These are phyloP conservation scores for Chaenocephalus aceratus DNA, from an alignment of 2,113 vertebrate species.

Conservation along the genomic window DNA sequence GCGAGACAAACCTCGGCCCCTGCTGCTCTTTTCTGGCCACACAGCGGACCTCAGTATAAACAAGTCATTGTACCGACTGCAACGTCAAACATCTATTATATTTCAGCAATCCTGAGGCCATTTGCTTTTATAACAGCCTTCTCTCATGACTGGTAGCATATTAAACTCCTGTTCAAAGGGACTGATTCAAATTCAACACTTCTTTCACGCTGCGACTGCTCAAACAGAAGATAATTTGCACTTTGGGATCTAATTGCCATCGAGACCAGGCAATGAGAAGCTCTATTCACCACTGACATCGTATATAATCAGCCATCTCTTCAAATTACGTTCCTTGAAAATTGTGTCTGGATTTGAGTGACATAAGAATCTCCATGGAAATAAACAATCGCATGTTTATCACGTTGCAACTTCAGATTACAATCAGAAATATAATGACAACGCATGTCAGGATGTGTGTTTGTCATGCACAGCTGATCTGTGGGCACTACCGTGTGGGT, in stretches of 20 bases:
- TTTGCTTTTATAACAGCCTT: not conserved
- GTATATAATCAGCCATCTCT: not conserved
- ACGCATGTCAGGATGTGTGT: not conserved
- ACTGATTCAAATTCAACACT: slow-evolving; percentile 5
- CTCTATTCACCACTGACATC: not conserved
- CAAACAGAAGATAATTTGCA: slow-evolving; percentile 4
- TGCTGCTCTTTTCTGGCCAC: slow-evolving; percentile 12
- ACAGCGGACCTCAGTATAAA: not conserved
- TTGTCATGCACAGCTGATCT: not conserved
- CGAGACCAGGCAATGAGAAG: not conserved
- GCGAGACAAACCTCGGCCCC: slow-evolving; percentile 8
- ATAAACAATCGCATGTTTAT: not conserved
- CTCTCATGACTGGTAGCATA: not conserved
- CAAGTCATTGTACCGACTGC: not conserved
- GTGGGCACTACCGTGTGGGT: not conserved
- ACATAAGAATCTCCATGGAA: not conserved
- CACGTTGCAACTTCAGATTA: not conserved
- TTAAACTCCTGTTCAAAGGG: slow-evolving; percentile 24
- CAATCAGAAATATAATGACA: not conserved
- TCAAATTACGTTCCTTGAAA: not conserved
- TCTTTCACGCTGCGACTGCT: not conserved
- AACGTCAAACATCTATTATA: not conserved
- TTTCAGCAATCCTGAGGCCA: not conserved
- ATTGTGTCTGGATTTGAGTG: not conserved
- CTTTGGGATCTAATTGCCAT: not conserved